phyloP scores from a whole-genome alignment of 2,797 vertebrate species.

The Tachyglossus aculeatus region DNA sequence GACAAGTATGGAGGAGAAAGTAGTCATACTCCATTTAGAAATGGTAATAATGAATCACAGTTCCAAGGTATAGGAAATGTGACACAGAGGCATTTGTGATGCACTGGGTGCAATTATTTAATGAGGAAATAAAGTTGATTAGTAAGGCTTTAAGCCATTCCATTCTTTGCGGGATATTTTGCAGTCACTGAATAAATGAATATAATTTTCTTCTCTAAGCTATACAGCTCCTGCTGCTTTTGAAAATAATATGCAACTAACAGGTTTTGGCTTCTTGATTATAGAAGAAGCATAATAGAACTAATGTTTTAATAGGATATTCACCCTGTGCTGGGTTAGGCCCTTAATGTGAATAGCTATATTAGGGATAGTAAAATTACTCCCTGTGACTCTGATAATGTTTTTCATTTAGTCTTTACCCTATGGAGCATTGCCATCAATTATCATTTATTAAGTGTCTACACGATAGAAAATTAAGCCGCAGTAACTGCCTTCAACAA shows the following conservation, averaged over 20 bases:
- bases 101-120: slow-evolving; percentile 67
- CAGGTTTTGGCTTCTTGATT: slow-evolving; percentile 12
- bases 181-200: slow-evolving; percentile 55
- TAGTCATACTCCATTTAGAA: no score
- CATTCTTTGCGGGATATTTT: slow-evolving; percentile 47
- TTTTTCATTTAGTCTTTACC: neutral
- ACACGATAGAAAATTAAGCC: no score
- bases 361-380: neutral
- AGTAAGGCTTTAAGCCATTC: slow-evolving; percentile 65
- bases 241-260: slow-evolving; percentile 33
- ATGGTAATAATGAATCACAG: slow-evolving; percentile 48
- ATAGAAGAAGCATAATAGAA: slow-evolving; percentile 25
- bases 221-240: slow-evolving; percentile 41
- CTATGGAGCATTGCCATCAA: neutral
- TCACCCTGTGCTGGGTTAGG: slow-evolving; percentile 2
- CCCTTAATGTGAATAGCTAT: neutral
- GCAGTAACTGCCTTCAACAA: no score
- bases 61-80: slow-evolving; percentile 49
- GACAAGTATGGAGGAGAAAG: no score
- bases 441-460: no score
- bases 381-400: neutral
- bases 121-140: slow-evolving; percentile 68
- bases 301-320: slow-evolving; percentile 6
- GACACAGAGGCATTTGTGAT: slow-evolving; percentile 50
- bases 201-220: slow-evolving; percentile 56